phyloP scores from a whole-genome alignment of 2,888 invertebrate genomes.

The Busseola fusca region DNA sequence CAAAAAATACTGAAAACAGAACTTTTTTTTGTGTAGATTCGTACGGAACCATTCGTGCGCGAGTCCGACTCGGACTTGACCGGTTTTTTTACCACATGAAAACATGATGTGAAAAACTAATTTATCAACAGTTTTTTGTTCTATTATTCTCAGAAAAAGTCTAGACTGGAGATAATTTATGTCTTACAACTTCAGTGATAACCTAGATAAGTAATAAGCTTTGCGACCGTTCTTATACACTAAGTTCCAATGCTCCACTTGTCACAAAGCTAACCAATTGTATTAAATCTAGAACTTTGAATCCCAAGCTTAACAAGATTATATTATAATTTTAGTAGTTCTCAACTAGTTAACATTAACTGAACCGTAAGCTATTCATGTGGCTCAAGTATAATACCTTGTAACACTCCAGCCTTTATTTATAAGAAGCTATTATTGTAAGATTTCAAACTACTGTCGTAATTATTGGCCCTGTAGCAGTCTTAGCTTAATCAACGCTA shows the following conservation, averaged over 20 bases:
- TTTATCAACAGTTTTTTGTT: not conserved
- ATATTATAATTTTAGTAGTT: constrained; percentile 31
- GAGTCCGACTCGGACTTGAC: too few species aligned
- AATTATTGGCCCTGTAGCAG: not conserved
- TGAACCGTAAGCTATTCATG: constrained; percentile 32
- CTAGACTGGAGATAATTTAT: constrained; percentile 17
- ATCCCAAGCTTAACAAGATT: constrained; percentile 26
- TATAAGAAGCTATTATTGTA: constrained; percentile 2
- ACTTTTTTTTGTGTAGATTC: too few species aligned
- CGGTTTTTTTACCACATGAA: too few species aligned
- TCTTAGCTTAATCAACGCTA: not conserved
- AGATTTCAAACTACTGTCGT: not conserved
- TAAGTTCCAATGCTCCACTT: constrained; percentile 7
- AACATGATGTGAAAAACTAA: not conserved
- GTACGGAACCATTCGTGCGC: too few species aligned
- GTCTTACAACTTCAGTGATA: constrained; percentile 1
- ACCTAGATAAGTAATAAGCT: constrained; percentile 4
- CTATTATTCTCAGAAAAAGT: not conserved
- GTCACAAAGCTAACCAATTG: constrained; percentile 32
- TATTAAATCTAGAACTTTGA: constrained; percentile 43
- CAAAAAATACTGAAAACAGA: too few species aligned
- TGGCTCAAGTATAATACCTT: constrained; percentile 5
- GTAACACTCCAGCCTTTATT: constrained; percentile 6
- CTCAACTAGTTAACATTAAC: constrained; percentile 35
- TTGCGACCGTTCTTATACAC: constrained; percentile 15